Percentiles rank a stretch among this genome's conserved stretches.
phyloP scores from a whole-genome alignment of 2,888 invertebrate species.

The Plagodis pulveraria region DNA sequence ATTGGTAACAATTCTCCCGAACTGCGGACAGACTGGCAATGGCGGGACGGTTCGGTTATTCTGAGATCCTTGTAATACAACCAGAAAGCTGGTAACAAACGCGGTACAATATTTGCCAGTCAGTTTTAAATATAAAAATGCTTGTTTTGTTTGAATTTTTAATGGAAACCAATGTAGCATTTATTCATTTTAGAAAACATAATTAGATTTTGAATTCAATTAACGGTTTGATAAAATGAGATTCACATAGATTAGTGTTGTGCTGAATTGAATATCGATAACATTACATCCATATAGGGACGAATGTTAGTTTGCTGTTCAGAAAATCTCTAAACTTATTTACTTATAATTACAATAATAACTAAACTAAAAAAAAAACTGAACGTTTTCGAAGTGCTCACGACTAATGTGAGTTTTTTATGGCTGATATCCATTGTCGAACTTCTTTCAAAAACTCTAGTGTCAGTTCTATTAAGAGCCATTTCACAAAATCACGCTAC shows the following conservation, averaged over 20 bases:
- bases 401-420: constrained; percentile 61
- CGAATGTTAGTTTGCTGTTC: neutral
- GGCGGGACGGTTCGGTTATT: constrained; percentile 56
- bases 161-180: no score
- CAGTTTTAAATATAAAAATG: neutral
- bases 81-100: constrained; percentile 29
- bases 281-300: neutral
- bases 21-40: constrained; percentile 35
- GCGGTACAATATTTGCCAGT: neutral
- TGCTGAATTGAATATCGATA: neutral
- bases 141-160: no score
- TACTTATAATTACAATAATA: constrained; percentile 23
- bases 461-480: constrained; percentile 30
- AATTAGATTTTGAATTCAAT: no score
- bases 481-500: no score
- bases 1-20: constrained; percentile 55
- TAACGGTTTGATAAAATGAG: no score
- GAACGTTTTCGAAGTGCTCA: constrained; percentile 48
- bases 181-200: no score
- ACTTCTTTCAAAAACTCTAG: constrained; percentile 50
- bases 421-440: constrained; percentile 50
- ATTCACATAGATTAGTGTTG: neutral
- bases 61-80: constrained; percentile 55
- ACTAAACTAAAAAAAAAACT: constrained; percentile 41
- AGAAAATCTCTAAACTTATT: constrained; percentile 15